Conservation (phyloP, 2,888 invertebrate genomes). For the Volucella inanis region DNA sequence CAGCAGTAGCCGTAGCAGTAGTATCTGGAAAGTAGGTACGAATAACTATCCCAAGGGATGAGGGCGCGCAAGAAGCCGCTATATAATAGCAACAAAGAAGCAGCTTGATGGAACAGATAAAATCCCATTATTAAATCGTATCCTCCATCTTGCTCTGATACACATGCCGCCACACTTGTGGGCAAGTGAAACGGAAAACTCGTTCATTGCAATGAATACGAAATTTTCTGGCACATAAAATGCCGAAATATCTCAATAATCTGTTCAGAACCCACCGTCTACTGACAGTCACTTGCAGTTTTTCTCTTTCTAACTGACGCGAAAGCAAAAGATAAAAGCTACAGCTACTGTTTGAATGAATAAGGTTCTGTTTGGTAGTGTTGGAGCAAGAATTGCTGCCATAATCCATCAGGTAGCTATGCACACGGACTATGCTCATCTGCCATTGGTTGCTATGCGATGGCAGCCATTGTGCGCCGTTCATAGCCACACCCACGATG, state of each 20-base stretch:
- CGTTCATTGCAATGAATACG: conserved; percentile 83
- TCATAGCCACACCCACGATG: conserved; percentile 60
- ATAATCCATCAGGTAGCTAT: not conserved
- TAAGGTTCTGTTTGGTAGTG: conserved; percentile 27
- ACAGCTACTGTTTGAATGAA: conserved; percentile 43
- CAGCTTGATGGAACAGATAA: conserved; percentile 83
- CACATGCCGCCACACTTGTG: conserved; percentile 76
- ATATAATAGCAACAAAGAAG: conserved; percentile 81
- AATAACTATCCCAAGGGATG: conserved; percentile 49
- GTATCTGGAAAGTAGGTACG: conserved; percentile 18
- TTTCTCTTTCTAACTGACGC: conserved; percentile 7
- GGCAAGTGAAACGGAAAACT: conserved; percentile 81
- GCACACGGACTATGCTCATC: conserved; percentile 19
- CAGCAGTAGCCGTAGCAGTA: conserved; percentile 26
- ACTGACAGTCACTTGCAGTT: not conserved
- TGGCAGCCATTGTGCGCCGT: conserved; percentile 73
- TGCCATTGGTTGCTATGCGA: conserved; percentile 78
- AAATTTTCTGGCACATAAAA: conserved; percentile 77
- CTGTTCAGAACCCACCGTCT: conserved; percentile 30
- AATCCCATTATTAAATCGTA: conserved; percentile 83
- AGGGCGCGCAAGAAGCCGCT: conserved; percentile 77
- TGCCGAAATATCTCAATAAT: conserved; percentile 74
- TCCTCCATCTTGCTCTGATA: conserved; percentile 79
- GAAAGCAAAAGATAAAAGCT: not conserved
- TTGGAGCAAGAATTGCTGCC: conserved; percentile 59